Conservation (phyloP, 2,888 invertebrate species). For the Pseudoips prasinana region DNA sequence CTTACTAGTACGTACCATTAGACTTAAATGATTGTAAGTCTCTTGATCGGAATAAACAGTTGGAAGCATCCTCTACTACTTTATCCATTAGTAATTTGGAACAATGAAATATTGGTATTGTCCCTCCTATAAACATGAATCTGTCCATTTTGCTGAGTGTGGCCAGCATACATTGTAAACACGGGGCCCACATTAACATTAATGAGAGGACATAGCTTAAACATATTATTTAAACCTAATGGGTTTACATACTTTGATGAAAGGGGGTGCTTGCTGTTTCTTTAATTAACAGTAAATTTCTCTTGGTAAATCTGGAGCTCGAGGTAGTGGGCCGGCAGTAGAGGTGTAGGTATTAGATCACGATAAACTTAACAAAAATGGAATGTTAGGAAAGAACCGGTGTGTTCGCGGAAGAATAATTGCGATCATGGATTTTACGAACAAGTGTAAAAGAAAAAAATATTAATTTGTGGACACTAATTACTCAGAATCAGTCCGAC, state of each 20-base stretch:
- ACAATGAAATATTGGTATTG: too few relatives aligned
- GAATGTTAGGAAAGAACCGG: too few relatives aligned
- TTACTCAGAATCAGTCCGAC: too few relatives aligned
- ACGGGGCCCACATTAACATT: constrained; percentile 6
- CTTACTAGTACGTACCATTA: constrained; percentile 11
- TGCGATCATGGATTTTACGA: too few relatives aligned
- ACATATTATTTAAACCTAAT: constrained; percentile 18
- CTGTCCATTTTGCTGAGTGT: constrained; percentile 6
- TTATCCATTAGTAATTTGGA: too few relatives aligned
- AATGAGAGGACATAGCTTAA: constrained; percentile 12
- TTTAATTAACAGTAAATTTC: constrained; percentile 39
- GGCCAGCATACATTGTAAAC: neutral
- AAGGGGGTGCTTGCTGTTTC: constrained; percentile 45
- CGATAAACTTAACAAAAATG: too few relatives aligned
- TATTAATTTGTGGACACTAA: too few relatives aligned
- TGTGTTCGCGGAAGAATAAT: too few relatives aligned
- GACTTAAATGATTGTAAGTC: constrained; percentile 5
- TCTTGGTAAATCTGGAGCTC: constrained; percentile 21
- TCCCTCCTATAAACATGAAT: neutral
- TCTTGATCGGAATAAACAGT: neutral
- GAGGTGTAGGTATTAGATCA: too few relatives aligned
- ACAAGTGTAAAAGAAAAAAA: too few relatives aligned
- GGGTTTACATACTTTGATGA: constrained; percentile 35
- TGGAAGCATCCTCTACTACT: too few relatives aligned
- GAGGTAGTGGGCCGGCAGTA: constrained; percentile 42